phyloP scores from a whole-genome alignment of 2,797 vertebrate species.

The Amazona finschi region DNA sequence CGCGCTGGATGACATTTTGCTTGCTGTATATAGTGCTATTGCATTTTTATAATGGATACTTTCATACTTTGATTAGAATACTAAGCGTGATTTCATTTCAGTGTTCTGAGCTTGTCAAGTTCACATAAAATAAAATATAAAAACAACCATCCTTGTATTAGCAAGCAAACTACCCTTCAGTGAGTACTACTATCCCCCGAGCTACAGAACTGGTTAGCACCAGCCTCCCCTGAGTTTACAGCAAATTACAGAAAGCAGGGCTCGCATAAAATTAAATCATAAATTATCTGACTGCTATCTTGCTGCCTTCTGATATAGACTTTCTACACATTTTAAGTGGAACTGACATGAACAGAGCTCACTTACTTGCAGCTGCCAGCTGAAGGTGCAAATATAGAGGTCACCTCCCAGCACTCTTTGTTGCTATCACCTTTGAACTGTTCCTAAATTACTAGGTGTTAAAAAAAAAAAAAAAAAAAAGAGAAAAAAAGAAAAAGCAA shows the following conservation, averaged over 20 bases:
- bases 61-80: conserved; percentile 82
- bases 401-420: conserved; percentile 75
- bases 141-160: conserved; percentile 84
- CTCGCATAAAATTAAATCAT: conserved; percentile 99
- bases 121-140: conserved; percentile 86
- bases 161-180: conserved; percentile 85
- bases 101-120: conserved; percentile 80
- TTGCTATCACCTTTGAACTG: conserved; percentile 80
- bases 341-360: conserved; percentile 81
- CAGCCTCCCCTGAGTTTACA: conserved; percentile 87
- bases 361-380: conserved; percentile 76
- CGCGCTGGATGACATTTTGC: conserved; percentile 70
- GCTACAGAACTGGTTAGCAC: conserved; percentile 86
- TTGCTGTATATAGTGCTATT: conserved; percentile 52
- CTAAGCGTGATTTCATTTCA: conserved; percentile 81
- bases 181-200: conserved; percentile 81
- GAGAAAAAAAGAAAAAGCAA: not conserved
- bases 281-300: conserved; percentile 97
- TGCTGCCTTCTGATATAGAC: conserved; percentile 86
- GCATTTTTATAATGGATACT: conserved; percentile 77
- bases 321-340: conserved; percentile 84
- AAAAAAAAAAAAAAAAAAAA: not conserved
- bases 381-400: conserved; percentile 78
- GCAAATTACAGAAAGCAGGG: conserved; percentile 97
- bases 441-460: conserved; percentile 76